A percentile compares a stretch with the other conserved stretches of the same genome.
These are phyloP conservation scores for Herminia tarsipennalis DNA, from an alignment of 2,888 invertebrate species.

Conservation along the genomic window DNA sequence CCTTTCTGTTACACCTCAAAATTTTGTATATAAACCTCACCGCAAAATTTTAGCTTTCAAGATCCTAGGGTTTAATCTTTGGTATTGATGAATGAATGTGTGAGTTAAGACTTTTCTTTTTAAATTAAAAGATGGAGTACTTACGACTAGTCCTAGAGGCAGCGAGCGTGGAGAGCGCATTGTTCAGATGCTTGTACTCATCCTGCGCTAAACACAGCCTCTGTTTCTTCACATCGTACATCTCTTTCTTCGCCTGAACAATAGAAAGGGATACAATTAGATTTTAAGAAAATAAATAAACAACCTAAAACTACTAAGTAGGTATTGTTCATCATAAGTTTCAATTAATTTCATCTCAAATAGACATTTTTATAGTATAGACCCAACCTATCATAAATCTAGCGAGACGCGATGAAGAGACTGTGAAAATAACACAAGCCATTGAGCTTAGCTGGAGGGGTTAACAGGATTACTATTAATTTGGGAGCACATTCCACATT, in stretches of 20 bases:
- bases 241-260: slow-evolving; percentile 97
- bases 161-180: slow-evolving; percentile 92
- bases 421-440: too few relatives aligned
- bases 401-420: too few relatives aligned
- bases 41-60: too few relatives aligned
- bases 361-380: too few relatives aligned
- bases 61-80: too few relatives aligned
- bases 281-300: background rate
- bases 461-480: too few relatives aligned
- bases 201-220: slow-evolving; percentile 96
- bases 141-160: slow-evolving; percentile 97
- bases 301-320: background rate
- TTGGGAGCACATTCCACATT: too few relatives aligned
- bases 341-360: background rate
- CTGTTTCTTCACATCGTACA: slow-evolving; percentile 98
- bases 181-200: slow-evolving; percentile 97
- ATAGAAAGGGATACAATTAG: slow-evolving; percentile 29
- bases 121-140: slow-evolving; percentile 64
- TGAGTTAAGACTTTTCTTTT: background rate
- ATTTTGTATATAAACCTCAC: too few relatives aligned
- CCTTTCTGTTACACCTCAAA: too few relatives aligned
- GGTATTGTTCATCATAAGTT: background rate
- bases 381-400: too few relatives aligned
- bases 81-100: too few relatives aligned
- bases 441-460: too few relatives aligned